These are phyloP conservation scores for Herpetotheres cachinnans DNA, from an alignment of 2,113 vertebrate genomes.

Conservation along the genomic window DNA sequence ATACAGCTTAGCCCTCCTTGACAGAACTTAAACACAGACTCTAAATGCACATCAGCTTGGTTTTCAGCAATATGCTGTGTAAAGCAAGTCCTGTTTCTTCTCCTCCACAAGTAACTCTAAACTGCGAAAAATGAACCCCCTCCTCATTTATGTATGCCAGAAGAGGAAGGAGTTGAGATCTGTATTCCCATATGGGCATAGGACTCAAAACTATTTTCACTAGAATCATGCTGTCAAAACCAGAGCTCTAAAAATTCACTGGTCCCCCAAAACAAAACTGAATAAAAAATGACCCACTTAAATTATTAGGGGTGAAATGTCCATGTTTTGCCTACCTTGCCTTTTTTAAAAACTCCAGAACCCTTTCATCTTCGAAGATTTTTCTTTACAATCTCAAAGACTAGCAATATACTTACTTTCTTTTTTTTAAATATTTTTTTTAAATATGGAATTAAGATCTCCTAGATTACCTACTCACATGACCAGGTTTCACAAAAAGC, in stretches of 20 bases:
- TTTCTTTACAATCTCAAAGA: not conserved
- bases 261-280: not conserved
- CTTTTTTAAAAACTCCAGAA: not conserved
- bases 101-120: not conserved
- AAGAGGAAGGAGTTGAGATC: not conserved
- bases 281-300: not conserved
- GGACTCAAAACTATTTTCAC: not conserved
- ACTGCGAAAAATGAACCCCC: not conserved
- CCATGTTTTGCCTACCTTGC: not conserved
- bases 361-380: not conserved
- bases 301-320: not conserved
- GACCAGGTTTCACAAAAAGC: not conserved
- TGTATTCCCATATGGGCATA: not conserved
- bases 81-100: not conserved
- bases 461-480: not conserved
- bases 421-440: not conserved
- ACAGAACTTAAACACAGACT: not conserved
- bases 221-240: not conserved
- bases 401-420: not conserved
- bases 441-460: not conserved
- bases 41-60: not conserved
- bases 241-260: not conserved
- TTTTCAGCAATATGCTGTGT: rapidly evolving
- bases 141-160: not conserved
- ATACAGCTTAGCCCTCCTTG: not conserved